Percentiles rank a stretch among this genome's conserved stretches.
phyloP scores from a whole-genome alignment of 2,113 vertebrate species.

The Callospermophilus lateralis region DNA sequence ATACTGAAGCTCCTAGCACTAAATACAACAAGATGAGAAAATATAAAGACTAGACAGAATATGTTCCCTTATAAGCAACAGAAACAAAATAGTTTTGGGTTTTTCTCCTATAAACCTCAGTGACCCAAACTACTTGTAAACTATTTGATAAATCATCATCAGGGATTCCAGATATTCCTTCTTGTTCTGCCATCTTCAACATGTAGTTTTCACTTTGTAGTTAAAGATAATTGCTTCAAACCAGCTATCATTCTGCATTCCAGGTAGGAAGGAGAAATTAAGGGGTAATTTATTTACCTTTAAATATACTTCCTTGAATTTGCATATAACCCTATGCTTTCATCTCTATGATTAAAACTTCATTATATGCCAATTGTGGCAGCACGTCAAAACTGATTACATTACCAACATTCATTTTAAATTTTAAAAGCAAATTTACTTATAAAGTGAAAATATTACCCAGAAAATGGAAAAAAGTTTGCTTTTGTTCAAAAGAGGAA shows the following conservation, averaged over 20 bases:
- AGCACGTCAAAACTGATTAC: background rate
- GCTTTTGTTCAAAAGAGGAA: background rate
- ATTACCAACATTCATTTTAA: background rate
- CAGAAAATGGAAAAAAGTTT: background rate
- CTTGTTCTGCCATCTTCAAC: background rate
- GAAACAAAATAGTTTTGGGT: background rate
- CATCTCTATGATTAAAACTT: background rate
- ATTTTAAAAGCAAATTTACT: conserved; percentile 14
- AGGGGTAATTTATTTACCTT: background rate
- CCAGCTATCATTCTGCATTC: background rate
- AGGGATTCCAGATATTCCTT: background rate
- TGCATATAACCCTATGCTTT: background rate
- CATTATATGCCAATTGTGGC: background rate
- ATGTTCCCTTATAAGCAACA: background rate
- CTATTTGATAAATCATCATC: background rate
- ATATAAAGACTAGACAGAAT: background rate
- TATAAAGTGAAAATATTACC: background rate
- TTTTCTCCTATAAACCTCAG: background rate
- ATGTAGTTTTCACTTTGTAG: background rate
- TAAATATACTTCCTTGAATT: background rate
- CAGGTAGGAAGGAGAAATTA: background rate
- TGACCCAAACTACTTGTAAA: background rate
- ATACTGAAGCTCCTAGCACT: background rate
- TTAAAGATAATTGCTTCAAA: background rate
- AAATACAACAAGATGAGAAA: background rate